Percentiles rank a stretch among this genome's conserved stretches.
Evolutionary conservation across 2,797 vertebrate genomes (phyloP).

Genomic region (Poecilia wingei): DNA sequence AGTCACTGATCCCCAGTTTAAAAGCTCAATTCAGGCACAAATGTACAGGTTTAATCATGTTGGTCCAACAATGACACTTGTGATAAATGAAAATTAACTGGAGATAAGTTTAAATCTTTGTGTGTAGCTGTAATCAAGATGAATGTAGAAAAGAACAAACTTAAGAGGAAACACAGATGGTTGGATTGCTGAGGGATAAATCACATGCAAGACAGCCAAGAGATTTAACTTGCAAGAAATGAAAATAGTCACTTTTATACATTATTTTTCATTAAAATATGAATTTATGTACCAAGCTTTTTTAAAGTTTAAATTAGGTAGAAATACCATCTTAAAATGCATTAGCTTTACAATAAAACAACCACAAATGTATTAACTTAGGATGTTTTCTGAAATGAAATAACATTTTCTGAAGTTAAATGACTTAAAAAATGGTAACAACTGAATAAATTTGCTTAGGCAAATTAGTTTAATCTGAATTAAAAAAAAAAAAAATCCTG

Average conservation of each 20-base stretch:
- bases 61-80: neutral
- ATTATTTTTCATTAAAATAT: constrained; percentile 28
- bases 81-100: constrained; percentile 14
- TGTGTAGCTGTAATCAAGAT: constrained; percentile 7
- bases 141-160: constrained; percentile 14
- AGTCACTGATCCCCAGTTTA: neutral
- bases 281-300: constrained; percentile 11
- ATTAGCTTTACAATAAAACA: neutral
- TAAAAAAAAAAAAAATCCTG: neutral
- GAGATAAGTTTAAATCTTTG: constrained; percentile 13
- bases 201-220: constrained; percentile 51
- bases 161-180: constrained; percentile 67
- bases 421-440: neutral
- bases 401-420: neutral
- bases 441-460: neutral
- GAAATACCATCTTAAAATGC: neutral
- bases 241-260: constrained; percentile 6
- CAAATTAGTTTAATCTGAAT: neutral
- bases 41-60: constrained; percentile 3
- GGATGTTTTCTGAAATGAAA: neutral
- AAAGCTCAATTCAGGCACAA: constrained; percentile 1
- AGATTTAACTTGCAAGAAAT: neutral
- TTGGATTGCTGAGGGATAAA: constrained; percentile 58
- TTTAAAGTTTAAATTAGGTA: neutral
- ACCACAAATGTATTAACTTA: neutral